Evolutionary conservation across 2,113 vertebrate species (phyloP).

Genomic region (Atractosteus spatula): DNA sequence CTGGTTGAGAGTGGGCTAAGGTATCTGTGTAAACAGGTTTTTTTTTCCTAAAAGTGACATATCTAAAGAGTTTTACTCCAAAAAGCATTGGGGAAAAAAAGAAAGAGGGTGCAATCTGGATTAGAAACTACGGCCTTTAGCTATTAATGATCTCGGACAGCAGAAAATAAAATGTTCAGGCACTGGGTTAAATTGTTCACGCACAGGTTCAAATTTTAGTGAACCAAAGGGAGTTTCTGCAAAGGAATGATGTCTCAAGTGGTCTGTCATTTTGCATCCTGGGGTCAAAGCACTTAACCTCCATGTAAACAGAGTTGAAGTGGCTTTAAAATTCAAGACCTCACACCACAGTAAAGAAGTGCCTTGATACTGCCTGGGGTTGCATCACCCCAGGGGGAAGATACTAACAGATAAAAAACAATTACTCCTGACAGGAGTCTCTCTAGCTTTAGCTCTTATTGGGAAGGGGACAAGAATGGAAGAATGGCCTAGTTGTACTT

Average conservation of each 20-base stretch:
- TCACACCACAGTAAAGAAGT: conserved; percentile 4
- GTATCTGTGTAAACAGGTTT: too few relatives aligned
- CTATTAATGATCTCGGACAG: too few relatives aligned
- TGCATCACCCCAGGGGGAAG: background rate
- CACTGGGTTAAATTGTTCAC: too few relatives aligned
- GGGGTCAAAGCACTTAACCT: conserved; percentile 40
- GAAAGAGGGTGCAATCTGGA: too few relatives aligned
- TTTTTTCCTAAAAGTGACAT: too few relatives aligned
- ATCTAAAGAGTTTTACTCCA: too few relatives aligned
- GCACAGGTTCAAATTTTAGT: too few relatives aligned
- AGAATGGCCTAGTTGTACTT: conserved; percentile 13
- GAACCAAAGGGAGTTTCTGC: too few relatives aligned
- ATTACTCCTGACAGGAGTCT: background rate
- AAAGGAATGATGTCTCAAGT: background rate
- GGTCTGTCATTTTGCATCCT: conserved; percentile 5
- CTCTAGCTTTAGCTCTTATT: background rate
- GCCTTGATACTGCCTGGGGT: background rate
- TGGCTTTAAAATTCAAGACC: conserved; percentile 18
- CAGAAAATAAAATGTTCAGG: too few relatives aligned
- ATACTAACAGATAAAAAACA: background rate
- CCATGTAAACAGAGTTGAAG: conserved; percentile 23
- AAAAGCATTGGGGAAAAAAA: too few relatives aligned
- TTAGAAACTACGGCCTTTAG: too few relatives aligned
- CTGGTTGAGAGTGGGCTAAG: background rate
- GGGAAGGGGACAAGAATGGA: background rate